Evolutionary conservation across 2,113 vertebrate species (phyloP), one percentile per base, ranked within the genome.

Genomic region (Nerophis ophidion): DNA sequence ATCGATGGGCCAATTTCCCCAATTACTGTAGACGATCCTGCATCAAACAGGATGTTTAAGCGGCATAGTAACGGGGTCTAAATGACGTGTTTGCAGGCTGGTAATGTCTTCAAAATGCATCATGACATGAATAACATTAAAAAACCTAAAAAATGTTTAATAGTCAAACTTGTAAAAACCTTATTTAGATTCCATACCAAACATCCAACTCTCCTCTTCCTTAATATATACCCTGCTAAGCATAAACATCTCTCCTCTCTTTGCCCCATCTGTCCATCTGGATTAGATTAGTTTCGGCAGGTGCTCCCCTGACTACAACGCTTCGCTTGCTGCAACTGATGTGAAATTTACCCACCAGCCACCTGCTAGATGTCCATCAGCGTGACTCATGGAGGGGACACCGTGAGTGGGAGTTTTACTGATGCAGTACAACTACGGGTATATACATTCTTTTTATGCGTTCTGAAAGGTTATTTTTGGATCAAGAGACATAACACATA

Each of bases 271-370:
- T 76, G 77, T 81, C 81, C 72, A 74, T 84, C 71, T 84, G 65
- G 68, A 63, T 72, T 74, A 86, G 87, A 92, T 82, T 81, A 82
- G 80, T 82, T 75, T 54, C 78, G 90, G 90, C 90, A 89, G 79
- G 81, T 83, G 71, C 66, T 87, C 85, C 76, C 89, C 75, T 55
- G 86, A 84, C 78, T 79, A 87, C 74, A 76, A 77, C 68, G 82
- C 87, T 79, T 81, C 79, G 78, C 81, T 84, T 70, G 66, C 76
- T 83, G 70, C 77, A 69, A 75, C 72, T 83, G 87, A 86, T 84
- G 80, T 33, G 68, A 81, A 84, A 80, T 86, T 85, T 88, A 85
- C 82, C 82, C 79, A 84, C 75, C 64, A 75, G 82, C 87, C 88
- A 88, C 88, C 88, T 90, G 89, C 82, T 85, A 60, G 71, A 74